Conservation (phyloP, 2,797 vertebrate genomes). For the Lithobates pipiens region DNA sequence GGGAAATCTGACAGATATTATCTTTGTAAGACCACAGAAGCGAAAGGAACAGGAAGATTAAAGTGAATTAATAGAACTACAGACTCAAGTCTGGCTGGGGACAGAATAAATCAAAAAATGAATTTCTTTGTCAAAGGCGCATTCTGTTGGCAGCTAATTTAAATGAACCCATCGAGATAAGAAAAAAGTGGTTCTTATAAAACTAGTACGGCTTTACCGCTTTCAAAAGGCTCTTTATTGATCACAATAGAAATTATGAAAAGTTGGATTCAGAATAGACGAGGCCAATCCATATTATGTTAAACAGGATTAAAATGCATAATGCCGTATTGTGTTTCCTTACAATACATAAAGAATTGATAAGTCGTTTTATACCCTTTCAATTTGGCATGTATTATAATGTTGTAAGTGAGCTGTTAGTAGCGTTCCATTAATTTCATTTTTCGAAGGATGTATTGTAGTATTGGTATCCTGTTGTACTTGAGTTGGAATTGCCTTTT, state of each 20-base stretch:
- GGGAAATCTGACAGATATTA: constrained; percentile 57
- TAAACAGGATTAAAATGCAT: constrained; percentile 12
- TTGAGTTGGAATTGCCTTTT: not conserved
- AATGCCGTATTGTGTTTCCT: constrained; percentile 11
- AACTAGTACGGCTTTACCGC: not conserved
- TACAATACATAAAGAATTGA: constrained; percentile 3
- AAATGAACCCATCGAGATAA: constrained; percentile 50
- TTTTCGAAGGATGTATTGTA: too few relatives aligned
- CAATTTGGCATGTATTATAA: not conserved
- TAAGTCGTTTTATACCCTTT: not conserved
- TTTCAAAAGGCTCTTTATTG: constrained; percentile 13
- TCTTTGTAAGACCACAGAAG: constrained; percentile 50
- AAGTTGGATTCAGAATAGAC: not conserved
- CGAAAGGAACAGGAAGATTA: constrained; percentile 47
- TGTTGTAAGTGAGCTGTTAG: not conserved
- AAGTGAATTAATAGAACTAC: constrained; percentile 55
- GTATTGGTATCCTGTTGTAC: too few relatives aligned
- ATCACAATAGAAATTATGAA: constrained; percentile 44
- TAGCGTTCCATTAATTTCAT: not conserved
- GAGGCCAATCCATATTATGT: not conserved
- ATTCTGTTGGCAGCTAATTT: constrained; percentile 38
- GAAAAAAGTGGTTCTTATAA: not conserved
- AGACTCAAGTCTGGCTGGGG: constrained; percentile 19
- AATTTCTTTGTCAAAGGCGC: constrained; percentile 46
- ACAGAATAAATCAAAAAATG: constrained; percentile 48